Percentiles rank a stretch among this genome's conserved stretches.
phyloP scores from a whole-genome alignment of 2,888 invertebrate species.

The Euspilapteryx auroguttella region DNA sequence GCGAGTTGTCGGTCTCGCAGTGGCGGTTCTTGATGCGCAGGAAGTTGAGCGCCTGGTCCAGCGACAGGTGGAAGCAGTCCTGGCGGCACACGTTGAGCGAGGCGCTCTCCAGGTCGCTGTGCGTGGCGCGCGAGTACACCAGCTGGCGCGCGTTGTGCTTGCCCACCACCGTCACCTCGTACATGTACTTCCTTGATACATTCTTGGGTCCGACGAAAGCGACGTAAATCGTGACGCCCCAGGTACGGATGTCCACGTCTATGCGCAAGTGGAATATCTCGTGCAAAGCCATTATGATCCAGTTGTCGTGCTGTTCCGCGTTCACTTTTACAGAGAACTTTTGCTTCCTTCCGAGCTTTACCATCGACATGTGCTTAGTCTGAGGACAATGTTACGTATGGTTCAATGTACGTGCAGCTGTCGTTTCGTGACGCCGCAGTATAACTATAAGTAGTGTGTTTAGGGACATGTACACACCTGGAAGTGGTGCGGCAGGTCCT shows the following conservation, averaged over 20 bases:
- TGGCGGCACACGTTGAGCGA: conserved; percentile 27
- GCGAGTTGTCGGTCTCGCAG: conserved; percentile 23
- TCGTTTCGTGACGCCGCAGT: background rate
- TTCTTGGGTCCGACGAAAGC: conserved; percentile 44
- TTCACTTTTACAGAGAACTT: conserved; percentile 31
- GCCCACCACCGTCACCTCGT: conserved; percentile 33
- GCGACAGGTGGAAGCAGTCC: conserved; percentile 42
- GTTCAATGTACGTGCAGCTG: no score
- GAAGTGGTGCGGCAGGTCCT: no score
- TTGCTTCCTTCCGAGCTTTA: conserved; percentile 27
- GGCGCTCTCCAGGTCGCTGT: conserved; percentile 40
- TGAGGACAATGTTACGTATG: conserved; percentile 13
- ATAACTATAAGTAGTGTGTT: no score
- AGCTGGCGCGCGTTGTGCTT: conserved; percentile 27
- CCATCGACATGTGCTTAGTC: conserved; percentile 27
- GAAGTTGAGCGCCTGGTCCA: conserved; percentile 41
- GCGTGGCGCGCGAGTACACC: conserved; percentile 29
- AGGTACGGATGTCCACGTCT: conserved; percentile 30
- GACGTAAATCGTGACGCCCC: conserved; percentile 35
- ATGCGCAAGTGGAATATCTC: conserved; percentile 37
- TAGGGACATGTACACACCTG: no score
- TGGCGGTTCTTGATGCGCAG: conserved; percentile 28
- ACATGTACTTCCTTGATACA: conserved; percentile 25
- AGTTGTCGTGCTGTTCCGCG: conserved; percentile 30
- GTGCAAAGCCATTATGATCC: conserved; percentile 27